Conservation (phyloP, 64 coral and sea anemone species). For the Actinia equina region DNA sequence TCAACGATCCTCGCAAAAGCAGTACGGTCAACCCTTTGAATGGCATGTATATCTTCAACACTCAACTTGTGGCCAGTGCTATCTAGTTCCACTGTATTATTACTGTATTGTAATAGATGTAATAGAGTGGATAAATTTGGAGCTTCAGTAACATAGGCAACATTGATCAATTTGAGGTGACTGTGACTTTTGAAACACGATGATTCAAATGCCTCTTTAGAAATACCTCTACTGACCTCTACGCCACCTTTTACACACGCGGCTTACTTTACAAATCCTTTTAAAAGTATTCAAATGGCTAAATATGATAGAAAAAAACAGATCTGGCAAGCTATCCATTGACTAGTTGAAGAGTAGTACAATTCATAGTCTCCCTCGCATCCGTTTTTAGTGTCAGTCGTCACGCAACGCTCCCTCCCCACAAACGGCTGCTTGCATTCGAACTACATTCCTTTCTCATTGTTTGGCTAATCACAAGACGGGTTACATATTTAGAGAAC, state of each 20-base stretch:
- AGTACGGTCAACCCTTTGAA: conserved; percentile 32
- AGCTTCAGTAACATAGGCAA: too few relatives aligned
- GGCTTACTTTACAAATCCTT: conserved; percentile 25
- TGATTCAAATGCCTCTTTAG: conserved; percentile 43
- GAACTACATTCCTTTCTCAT: too few relatives aligned
- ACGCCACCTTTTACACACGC: conserved; percentile 15
- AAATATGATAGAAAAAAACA: conserved; percentile 3
- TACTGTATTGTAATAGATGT: conserved; percentile 27
- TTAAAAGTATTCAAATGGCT: conserved; percentile 8
- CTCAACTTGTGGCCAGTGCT: conserved; percentile 38
- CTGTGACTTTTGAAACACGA: conserved; percentile 40
- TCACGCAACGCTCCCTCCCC: too few relatives aligned
- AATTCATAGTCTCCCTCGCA: too few relatives aligned
- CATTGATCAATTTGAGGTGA: background rate
- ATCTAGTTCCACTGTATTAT: conserved; percentile 38
- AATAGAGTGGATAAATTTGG: conserved; percentile 22
- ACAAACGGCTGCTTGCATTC: too few relatives aligned
- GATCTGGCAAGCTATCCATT: conserved; percentile 21
- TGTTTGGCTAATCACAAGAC: too few relatives aligned
- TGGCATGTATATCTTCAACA: conserved; percentile 37
- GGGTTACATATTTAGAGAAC: too few relatives aligned
- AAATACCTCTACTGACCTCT: conserved; percentile 40
- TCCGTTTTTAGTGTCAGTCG: too few relatives aligned
- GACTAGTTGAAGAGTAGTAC: background rate
- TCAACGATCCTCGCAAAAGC: conserved; percentile 42